phyloP scores from a whole-genome alignment of 2,888 invertebrate genomes.

The Neoascia interrupta region DNA sequence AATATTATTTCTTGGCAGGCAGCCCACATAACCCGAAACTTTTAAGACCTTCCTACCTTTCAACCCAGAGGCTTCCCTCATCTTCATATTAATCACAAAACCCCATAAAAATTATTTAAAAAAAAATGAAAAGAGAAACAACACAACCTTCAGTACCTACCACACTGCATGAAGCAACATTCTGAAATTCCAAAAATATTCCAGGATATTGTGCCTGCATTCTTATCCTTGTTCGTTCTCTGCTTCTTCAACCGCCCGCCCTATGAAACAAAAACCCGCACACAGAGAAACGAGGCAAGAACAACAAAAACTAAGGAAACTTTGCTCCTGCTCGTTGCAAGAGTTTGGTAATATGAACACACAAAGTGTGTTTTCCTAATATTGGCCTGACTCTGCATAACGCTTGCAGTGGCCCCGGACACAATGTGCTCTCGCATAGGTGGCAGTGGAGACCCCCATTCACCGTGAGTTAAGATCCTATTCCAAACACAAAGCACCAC shows the following conservation, averaged over 20 bases:
- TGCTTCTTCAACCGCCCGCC: too few species aligned
- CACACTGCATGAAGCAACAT: constrained; percentile 53
- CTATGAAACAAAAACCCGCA: constrained; percentile 56
- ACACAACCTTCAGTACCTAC: constrained; percentile 5
- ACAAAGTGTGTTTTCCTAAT: constrained; percentile 67
- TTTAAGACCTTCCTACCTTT: not conserved
- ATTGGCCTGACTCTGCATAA: constrained; percentile 69
- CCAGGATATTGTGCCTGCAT: constrained; percentile 62
- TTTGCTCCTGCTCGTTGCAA: constrained; percentile 33
- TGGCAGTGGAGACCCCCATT: constrained; percentile 32
- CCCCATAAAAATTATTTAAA: constrained; percentile 58
- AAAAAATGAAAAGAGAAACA: constrained; percentile 8
- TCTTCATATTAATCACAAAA: constrained; percentile 65
- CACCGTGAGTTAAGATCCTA: constrained; percentile 41
- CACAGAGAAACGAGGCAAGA: constrained; percentile 1
- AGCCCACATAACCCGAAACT: constrained; percentile 56
- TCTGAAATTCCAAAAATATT: constrained; percentile 56
- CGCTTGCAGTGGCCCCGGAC: constrained; percentile 47
- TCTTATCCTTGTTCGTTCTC: constrained; percentile 51
- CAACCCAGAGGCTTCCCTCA: constrained; percentile 14
- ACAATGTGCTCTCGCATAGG: constrained; percentile 29
- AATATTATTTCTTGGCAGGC: constrained; percentile 67
- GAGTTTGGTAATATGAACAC: constrained; percentile 67
- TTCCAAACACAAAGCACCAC: constrained; percentile 44
- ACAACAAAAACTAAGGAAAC: constrained; percentile 27